A percentile compares a stretch with the other conserved stretches of the same genome.
phyloP scores from a whole-genome alignment of 2,888 invertebrate species.

The Cyrtodaria siliqua region DNA sequence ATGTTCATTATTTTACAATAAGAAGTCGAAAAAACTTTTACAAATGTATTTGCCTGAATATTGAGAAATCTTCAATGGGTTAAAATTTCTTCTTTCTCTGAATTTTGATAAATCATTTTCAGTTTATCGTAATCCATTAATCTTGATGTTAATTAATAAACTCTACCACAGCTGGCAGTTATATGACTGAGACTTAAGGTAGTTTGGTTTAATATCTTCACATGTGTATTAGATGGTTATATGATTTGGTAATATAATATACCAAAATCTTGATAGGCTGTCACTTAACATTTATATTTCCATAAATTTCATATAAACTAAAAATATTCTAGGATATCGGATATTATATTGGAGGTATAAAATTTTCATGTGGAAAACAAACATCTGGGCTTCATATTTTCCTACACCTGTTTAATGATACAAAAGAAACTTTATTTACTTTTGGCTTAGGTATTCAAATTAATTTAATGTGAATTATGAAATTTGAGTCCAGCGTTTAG shows the following conservation, averaged over 20 bases:
- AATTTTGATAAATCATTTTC: too few relatives aligned
- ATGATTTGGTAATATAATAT: slow-evolving; percentile 48
- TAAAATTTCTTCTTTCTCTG: too few relatives aligned
- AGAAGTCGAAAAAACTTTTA: too few relatives aligned
- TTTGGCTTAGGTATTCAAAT: slow-evolving; percentile 43
- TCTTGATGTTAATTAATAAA: too few relatives aligned
- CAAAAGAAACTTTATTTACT: slow-evolving; percentile 55
- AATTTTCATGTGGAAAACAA: slow-evolving; percentile 50
- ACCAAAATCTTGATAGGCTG: slow-evolving; percentile 58
- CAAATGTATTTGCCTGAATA: too few relatives aligned
- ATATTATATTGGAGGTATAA: slow-evolving; percentile 56
- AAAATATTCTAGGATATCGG: slow-evolving; percentile 49
- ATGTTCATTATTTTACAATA: too few relatives aligned
- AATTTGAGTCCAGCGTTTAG: slow-evolving; percentile 50
- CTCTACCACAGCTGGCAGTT: too few relatives aligned
- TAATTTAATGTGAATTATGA: slow-evolving; percentile 64
- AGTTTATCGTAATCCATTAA: too few relatives aligned
- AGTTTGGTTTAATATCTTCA: too few relatives aligned
- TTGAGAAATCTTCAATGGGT: too few relatives aligned
- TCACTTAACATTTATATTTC: slow-evolving; percentile 60
- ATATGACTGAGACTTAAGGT: too few relatives aligned
- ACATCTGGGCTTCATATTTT: slow-evolving; percentile 41
- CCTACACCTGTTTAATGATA: slow-evolving; percentile 61
- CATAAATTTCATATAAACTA: slow-evolving; percentile 66
- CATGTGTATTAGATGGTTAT: neutral